These are phyloP conservation scores for Poeciliopsis retropinna DNA, from an alignment of 2,113 vertebrate species.

Conservation along the genomic window DNA sequence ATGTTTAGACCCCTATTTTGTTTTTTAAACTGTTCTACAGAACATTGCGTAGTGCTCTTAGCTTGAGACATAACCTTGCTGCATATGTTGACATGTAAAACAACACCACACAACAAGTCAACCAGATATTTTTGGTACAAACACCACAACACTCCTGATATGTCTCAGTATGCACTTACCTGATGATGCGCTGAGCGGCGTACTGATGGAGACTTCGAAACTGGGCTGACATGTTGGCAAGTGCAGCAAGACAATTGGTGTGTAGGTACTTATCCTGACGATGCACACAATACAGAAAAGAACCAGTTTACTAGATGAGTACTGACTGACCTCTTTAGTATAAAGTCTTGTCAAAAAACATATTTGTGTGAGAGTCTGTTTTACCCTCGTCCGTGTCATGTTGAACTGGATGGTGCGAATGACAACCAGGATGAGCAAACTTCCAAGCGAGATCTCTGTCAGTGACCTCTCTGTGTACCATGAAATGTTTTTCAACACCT, in stretches of 20 bases:
- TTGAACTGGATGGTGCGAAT: conserved; percentile 99
- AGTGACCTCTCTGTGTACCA: conserved; percentile 97
- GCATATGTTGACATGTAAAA: no score
- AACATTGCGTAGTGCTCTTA: no score
- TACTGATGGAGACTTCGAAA: conserved; percentile 97
- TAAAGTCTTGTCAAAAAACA: neutral
- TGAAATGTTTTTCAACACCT: conserved; percentile 93
- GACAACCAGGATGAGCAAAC: conserved; percentile 95
- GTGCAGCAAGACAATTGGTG: conserved; percentile 95
- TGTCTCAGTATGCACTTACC: conserved; percentile 77
- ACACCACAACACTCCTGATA: no score
- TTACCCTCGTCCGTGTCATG: conserved; percentile 98
- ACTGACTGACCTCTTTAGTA: neutral
- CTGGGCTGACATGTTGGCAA: conserved; percentile 98
- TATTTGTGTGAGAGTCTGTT: conserved; percentile 21
- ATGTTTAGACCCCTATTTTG: no score
- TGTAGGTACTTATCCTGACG: conserved; percentile 97
- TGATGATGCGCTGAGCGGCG: conserved; percentile 97
- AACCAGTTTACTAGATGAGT: neutral
- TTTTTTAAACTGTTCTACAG: no score
- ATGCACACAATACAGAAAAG: conserved; percentile 7
- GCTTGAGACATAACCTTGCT: no score
- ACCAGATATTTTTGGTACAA: no score
- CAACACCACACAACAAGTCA: no score
- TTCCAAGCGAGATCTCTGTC: conserved; percentile 97